A percentile compares a stretch with the other conserved stretches of the same genome.
Evolutionary conservation across 2,797 vertebrate species (phyloP).

Genomic region (Pipistrellus pipistrellus): DNA sequence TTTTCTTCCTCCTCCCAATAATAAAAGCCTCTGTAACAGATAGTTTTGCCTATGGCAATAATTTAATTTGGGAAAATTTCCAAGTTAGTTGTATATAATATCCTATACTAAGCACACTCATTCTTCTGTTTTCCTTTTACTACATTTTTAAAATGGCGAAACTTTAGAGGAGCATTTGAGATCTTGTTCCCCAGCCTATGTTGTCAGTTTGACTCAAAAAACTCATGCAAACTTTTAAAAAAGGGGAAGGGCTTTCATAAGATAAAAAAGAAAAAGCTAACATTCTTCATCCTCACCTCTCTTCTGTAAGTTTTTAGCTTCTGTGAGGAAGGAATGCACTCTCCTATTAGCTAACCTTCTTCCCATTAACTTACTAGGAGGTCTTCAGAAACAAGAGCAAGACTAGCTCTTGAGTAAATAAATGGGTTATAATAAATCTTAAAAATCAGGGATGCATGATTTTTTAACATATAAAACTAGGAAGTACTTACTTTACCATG

Average conservation of each 20-base stretch:
- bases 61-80: too few species aligned
- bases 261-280: not conserved
- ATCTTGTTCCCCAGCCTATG: too few species aligned
- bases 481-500: conserved; percentile 5
- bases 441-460: not conserved
- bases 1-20: conserved; percentile 11
- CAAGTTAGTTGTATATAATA: not conserved
- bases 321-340: not conserved
- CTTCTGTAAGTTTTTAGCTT: not conserved
- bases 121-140: conserved; percentile 4
- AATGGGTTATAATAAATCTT: not conserved
- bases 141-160: not conserved
- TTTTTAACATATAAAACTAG: conserved; percentile 5
- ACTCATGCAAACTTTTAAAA: too few species aligned
- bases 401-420: conserved; percentile 27
- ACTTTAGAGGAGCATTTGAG: not conserved
- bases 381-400: not conserved
- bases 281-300: not conserved
- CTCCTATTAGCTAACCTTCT: not conserved
- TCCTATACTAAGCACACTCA: not conserved
- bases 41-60: not conserved
- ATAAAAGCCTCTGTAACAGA: not conserved
- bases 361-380: not conserved
- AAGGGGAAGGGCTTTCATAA: not conserved
- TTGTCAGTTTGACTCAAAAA: too few species aligned